These are phyloP conservation scores for Galaxea fascicularis DNA, from an alignment of 92 coral and sea anemone genomes.

Conservation along the genomic window DNA sequence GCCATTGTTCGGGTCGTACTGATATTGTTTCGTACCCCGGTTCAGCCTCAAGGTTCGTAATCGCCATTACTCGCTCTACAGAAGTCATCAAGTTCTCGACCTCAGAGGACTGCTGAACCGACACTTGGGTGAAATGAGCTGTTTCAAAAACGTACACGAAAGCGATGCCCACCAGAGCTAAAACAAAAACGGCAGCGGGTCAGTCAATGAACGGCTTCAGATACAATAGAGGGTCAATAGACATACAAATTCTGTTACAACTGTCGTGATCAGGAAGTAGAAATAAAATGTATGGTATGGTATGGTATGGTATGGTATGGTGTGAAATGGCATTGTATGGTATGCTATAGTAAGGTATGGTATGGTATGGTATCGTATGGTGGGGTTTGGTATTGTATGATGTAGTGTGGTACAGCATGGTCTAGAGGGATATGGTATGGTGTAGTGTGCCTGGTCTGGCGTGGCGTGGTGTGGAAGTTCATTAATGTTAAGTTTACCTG, in stretches of 20 bases:
- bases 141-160: conserved; percentile 57
- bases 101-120: conserved; percentile 51
- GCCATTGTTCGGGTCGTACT: conserved; percentile 29
- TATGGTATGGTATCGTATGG: too few species aligned
- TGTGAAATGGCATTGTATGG: too few species aligned
- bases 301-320: too few species aligned
- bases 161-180: conserved; percentile 50
- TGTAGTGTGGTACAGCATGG: too few species aligned
- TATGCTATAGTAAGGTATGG: too few species aligned
- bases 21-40: conserved; percentile 33
- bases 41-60: conserved; percentile 36
- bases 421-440: background rate
- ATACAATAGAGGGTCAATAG: background rate
- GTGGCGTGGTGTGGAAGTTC: background rate
- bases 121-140: conserved; percentile 44
- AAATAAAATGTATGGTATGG: too few species aligned
- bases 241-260: too few species aligned
- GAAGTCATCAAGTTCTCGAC: conserved; percentile 52
- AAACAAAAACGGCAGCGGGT: background rate
- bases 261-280: too few species aligned
- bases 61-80: conserved; percentile 47
- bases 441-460: too few species aligned
- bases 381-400: too few species aligned
- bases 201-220: background rate
- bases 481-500: conserved; percentile 9